Percentiles rank a stretch among this genome's conserved stretches.
phyloP scores from a whole-genome alignment of 2,888 invertebrate genomes.

The Polyommatus icarus region DNA sequence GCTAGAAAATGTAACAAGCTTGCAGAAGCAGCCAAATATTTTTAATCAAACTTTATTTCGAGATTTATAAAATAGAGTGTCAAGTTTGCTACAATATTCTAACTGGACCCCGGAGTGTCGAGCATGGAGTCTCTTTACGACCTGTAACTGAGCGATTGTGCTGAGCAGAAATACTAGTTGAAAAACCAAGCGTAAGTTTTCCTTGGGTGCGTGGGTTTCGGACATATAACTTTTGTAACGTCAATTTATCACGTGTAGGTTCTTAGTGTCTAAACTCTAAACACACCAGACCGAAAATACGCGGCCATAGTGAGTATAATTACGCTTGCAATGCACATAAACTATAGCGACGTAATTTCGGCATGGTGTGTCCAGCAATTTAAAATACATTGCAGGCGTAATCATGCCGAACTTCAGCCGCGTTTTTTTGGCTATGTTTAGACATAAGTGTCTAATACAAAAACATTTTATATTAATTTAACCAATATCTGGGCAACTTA shows the following conservation, averaged over 20 bases:
- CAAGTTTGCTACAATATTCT: constrained; percentile 21
- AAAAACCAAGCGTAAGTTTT: constrained; percentile 12
- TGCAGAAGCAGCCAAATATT: background rate
- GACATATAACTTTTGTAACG: background rate
- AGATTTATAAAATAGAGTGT: constrained; percentile 17
- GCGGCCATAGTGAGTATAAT: too few relatives aligned
- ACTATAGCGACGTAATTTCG: too few relatives aligned
- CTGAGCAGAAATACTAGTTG: constrained; percentile 28
- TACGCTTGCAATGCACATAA: too few relatives aligned
- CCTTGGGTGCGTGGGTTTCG: background rate
- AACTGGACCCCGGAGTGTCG: constrained; percentile 13
- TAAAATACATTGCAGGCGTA: too few relatives aligned
- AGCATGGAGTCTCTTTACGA: constrained; percentile 27
- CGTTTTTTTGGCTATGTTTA: too few relatives aligned
- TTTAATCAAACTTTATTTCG: constrained; percentile 19
- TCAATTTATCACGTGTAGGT: background rate
- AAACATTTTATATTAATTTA: too few relatives aligned
- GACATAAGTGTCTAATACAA: too few relatives aligned
- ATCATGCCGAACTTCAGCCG: too few relatives aligned
- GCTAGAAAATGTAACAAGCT: background rate
- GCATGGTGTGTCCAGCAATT: too few relatives aligned
- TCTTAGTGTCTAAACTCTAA: too few relatives aligned
- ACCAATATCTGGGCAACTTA: too few relatives aligned
- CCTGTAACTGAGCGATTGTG: constrained; percentile 25
- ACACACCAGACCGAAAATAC: too few relatives aligned